Base-by-base conservation (phyloP, 1,140 invertebrate genomes). In the Pogonognathellus flavescens region DNA sequence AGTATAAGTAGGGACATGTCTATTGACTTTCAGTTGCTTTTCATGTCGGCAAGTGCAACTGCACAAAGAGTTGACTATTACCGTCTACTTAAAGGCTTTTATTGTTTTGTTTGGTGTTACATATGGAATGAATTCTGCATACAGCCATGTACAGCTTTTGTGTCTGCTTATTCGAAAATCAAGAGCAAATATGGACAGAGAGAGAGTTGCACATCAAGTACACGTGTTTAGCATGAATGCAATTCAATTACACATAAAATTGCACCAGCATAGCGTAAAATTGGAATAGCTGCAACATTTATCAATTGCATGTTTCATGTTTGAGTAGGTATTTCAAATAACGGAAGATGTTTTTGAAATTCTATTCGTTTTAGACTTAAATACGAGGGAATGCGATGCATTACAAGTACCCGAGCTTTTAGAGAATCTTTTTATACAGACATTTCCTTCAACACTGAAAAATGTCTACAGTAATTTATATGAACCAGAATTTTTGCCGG, bases 21-120 rank as follows among this genome's bases (percentile, higher is more conserved):
- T 76, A n/a, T 76, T 76, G 31, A 76, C 41, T 76, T 76, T 76
- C 20, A 66, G 62, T 76, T 31, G 14, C 70, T 76, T 76, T 76
- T 76, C 70, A 76, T 76, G 70, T 50, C 70, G 70, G 70, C 70
- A 76, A 76, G 9, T 41, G 20, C 4, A 16, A 76, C 25, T 16
- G 25, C 25, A 41, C 10, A 72, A 22, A 70, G 22, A 76, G 14
- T 57, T 57, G 53, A 18, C 31, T 76, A 50, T 76, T 41, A 49
- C 6, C 31, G 14, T 76, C 70, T 76, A 76, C 70, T 76, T 76
- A 76, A 76, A 76, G 70, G 49, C 41, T 76, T n/a, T 76, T 76
- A 76, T 76, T 76, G 70, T 76, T 76, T 76, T 76, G 9, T 76
- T n/a, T 76, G 41, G 31, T 76, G 41, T 76, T 76, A 25, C 31